Evolutionary conservation across 2,113 vertebrate genomes (phyloP).

Genomic region (Sinocyclocheilus grahami): DNA sequence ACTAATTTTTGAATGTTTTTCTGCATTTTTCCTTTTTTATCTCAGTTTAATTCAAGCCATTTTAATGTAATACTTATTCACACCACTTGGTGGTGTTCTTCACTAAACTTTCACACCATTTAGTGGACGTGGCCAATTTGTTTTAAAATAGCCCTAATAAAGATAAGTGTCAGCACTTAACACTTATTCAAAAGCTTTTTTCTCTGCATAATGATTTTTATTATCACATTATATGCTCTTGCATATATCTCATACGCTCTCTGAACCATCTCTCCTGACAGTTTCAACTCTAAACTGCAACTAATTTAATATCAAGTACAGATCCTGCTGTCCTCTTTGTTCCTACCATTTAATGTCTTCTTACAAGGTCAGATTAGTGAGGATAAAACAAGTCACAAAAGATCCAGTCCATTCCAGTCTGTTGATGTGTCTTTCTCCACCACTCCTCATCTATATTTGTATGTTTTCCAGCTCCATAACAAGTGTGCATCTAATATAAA

Average conservation of each 20-base stretch:
- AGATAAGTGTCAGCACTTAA: constrained; percentile 31
- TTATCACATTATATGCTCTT: constrained; percentile 24
- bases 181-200: not conserved
- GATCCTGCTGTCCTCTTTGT: not conserved
- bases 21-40: not conserved
- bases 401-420: not conserved
- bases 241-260: not conserved
- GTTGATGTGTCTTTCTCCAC: constrained; percentile 15
- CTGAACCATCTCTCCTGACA: constrained; percentile 3
- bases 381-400: not conserved
- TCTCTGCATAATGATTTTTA: constrained; percentile 7
- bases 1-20: not conserved
- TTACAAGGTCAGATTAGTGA: not conserved
- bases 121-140: not conserved
- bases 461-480: constrained; percentile 85
- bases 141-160: constrained; percentile 19
- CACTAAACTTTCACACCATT: not conserved
- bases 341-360: not conserved
- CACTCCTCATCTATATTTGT: constrained; percentile 15
- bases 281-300: constrained; percentile 10
- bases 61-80: constrained; percentile 4
- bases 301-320: not conserved
- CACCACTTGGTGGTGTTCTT: constrained; percentile 45
- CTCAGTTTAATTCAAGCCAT: not conserved
- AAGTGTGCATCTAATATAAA: constrained; percentile 94